Evolutionary conservation across 2,113 vertebrate species (phyloP).

Genomic region (Otolemur garnettii): DNA sequence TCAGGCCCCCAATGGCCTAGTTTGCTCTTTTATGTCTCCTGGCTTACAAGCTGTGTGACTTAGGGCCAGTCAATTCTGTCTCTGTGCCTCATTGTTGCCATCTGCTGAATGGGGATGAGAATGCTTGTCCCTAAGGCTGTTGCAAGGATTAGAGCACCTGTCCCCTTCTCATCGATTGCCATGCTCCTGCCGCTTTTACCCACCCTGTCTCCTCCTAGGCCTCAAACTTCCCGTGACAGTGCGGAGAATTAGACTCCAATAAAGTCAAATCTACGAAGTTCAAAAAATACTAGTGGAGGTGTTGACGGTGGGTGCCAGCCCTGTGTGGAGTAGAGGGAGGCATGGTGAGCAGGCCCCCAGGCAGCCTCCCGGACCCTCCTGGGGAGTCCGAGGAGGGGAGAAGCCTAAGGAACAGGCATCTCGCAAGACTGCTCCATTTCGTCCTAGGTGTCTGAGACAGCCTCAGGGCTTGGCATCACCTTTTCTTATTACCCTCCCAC

Average conservation of each 20-base stretch:
- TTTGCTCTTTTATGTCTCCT: background rate
- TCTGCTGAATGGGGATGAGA: background rate
- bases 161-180: too few species aligned
- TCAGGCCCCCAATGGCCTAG: background rate
- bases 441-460: background rate
- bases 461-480: background rate
- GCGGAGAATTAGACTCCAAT: background rate
- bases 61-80: background rate
- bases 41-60: constrained; percentile 31
- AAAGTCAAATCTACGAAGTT: background rate
- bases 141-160: background rate
- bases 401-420: background rate
- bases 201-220: background rate
- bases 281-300: background rate
- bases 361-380: background rate
- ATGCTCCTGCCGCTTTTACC: rapidly evolving
- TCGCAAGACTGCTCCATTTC: background rate
- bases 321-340: background rate
- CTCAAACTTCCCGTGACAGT: background rate
- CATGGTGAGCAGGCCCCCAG: background rate
- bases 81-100: background rate
- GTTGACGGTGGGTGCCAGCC: background rate
- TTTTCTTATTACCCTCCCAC: background rate
- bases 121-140: background rate
- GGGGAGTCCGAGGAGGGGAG: background rate